These are phyloP conservation scores for Tenthredo notha DNA, from an alignment of 2,888 invertebrate genomes.

Conservation along the genomic window DNA sequence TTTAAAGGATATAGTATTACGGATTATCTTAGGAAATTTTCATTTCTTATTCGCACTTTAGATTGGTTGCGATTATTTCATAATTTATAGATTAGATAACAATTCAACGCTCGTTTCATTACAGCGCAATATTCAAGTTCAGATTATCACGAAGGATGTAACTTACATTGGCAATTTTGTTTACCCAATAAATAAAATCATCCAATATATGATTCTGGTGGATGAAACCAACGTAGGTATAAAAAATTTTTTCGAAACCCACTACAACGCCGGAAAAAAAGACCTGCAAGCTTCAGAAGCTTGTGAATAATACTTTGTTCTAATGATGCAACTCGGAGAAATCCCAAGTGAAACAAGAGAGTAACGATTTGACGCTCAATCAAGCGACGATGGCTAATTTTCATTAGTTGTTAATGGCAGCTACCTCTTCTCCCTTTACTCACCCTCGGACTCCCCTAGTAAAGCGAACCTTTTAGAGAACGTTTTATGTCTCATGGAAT, in stretches of 20 bases:
- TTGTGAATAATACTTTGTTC: slow-evolving; percentile 43
- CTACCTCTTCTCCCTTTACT: slow-evolving; percentile 58
- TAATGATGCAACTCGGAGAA: slow-evolving; percentile 50
- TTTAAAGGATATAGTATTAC: not conserved
- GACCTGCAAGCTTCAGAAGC: not conserved
- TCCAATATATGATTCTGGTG: not conserved
- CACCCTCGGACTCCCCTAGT: slow-evolving; percentile 37
- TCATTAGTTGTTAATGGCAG: slow-evolving; percentile 77
- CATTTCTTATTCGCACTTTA: not conserved
- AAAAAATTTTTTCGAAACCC: not conserved
- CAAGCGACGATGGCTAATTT: slow-evolving; percentile 78
- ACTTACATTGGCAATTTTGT: not conserved
- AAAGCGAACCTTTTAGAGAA: slow-evolving; percentile 46
- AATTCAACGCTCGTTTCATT: not conserved
- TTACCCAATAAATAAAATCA: not conserved
- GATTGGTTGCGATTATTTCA: not conserved
- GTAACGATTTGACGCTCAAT: slow-evolving; percentile 78
- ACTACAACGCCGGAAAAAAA: not conserved
- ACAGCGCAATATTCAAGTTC: not conserved
- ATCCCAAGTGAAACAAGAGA: slow-evolving; percentile 71
- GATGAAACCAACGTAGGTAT: not conserved
- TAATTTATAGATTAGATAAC: not conserved
- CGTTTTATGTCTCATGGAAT: slow-evolving; percentile 50
- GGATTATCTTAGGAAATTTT: not conserved
- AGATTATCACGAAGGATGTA: not conserved